Base-by-base conservation (phyloP, 2,888 invertebrate species). In the Metacarcinus magister region DNA sequence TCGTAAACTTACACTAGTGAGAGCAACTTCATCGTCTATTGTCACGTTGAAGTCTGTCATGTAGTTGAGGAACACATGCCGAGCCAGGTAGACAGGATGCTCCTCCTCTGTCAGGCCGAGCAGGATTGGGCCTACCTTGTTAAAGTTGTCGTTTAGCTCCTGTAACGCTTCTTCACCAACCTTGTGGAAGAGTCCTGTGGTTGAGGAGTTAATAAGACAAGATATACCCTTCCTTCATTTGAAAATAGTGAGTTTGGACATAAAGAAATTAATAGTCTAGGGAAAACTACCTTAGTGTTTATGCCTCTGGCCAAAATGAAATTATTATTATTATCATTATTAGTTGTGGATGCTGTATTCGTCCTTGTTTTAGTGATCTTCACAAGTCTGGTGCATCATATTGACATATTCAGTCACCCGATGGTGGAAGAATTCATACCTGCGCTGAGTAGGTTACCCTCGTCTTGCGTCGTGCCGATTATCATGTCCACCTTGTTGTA, bases 401-500 rank as follows among this genome's bases (percentile, higher is more conserved):
- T 3, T 67, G 19, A 67, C 19, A 67, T 19, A 3, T n/a, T n/a
- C n/a, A n/a, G n/a, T n/a, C n/a, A n/a, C n/a, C n/a, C n/a, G n/a
- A n/a, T n/a, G n/a, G n/a, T n/a, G n/a, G n/a, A n/a, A n/a, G n/a
- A n/a, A n/a, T n/a, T n/a, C n/a, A 28, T 75, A 75, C 75, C 75
- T 75, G 75, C n/a, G 5, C 28, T 28, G 2, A 75, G 3, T 4
- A 75, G 10, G 28, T 75, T 75, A 16, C 75, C 75, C 4, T 75
- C 75, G 75, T 75, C 75, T 28, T 28, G 75, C 28, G 28, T 10
- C 4, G 75, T 16, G 87, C 94, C 94, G 3, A 46, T 39, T 3
- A 94, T 94, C 10, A 94, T 32, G 54, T 94, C 89, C 89, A 94
- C 94, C 32, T 89, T 94, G 89, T 94, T 94, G 39, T 89, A 94